Evolutionary conservation across 2,113 vertebrate species (phyloP).

Genomic region (Pangasianodon gigas): DNA sequence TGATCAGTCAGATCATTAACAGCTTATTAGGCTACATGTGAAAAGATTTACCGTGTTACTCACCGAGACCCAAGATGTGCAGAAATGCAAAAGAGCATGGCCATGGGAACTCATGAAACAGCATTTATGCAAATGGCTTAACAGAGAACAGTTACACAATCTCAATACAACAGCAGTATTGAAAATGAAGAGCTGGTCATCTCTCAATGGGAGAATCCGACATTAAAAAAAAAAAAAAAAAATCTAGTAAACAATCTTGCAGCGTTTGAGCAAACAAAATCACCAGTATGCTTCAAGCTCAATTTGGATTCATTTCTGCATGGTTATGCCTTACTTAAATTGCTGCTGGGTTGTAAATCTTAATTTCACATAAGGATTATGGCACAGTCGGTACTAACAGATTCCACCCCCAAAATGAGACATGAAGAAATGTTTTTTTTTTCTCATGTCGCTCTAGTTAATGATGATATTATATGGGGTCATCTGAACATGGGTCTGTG

Average conservation of each 20-base stretch:
- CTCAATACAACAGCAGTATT: constrained; percentile 74
- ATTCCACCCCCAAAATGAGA: constrained; percentile 56
- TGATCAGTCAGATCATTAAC: not conserved
- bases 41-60: not conserved
- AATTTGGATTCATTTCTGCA: constrained; percentile 54
- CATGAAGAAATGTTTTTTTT: constrained; percentile 13
- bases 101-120: constrained; percentile 68
- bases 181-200: constrained; percentile 71
- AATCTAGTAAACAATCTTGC: constrained; percentile 72
- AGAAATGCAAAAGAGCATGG: not conserved
- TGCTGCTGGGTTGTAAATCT: constrained; percentile 54
- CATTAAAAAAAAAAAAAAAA: constrained; percentile 61
- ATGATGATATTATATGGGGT: constrained; percentile 6
- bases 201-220: constrained; percentile 62
- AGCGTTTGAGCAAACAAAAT: constrained; percentile 66
- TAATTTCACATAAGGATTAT: constrained; percentile 66
- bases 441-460: constrained; percentile 19
- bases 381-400: constrained; percentile 71
- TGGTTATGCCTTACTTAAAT: constrained; percentile 6
- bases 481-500: constrained; percentile 21
- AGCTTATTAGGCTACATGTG: not conserved
- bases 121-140: constrained; percentile 79
- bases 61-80: not conserved
- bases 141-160: constrained; percentile 74
- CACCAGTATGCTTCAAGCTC: constrained; percentile 65